phyloP scores from a whole-genome alignment of 2,888 invertebrate genomes.

The Argyresthia goedartella region DNA sequence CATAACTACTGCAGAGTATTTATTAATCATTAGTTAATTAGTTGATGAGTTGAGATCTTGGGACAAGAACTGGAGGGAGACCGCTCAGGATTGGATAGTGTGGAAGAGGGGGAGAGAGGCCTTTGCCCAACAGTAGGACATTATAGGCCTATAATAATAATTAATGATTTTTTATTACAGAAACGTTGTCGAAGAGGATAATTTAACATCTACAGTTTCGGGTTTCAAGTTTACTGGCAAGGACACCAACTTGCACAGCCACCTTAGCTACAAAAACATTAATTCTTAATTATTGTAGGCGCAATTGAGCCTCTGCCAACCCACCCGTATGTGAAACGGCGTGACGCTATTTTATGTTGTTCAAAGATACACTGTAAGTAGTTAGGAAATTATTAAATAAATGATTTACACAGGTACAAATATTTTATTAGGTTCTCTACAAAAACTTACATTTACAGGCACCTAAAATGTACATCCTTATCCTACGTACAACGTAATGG shows the following conservation, averaged over 20 bases:
- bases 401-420: constrained; percentile 8
- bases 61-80: too few species aligned
- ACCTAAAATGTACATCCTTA: constrained; percentile 68
- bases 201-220: constrained; percentile 27
- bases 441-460: constrained; percentile 60
- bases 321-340: too few species aligned
- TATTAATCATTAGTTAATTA: too few species aligned
- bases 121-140: too few species aligned
- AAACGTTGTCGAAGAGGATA: constrained; percentile 46
- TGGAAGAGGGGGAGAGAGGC: too few species aligned
- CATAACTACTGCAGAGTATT: too few species aligned
- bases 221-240: constrained; percentile 28
- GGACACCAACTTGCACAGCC: constrained; percentile 20
- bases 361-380: too few species aligned
- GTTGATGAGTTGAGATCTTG: too few species aligned
- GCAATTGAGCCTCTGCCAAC: too few species aligned
- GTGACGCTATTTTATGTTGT: too few species aligned
- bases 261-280: constrained; percentile 39
- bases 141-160: too few species aligned
- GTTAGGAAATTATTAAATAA: constrained; percentile 11
- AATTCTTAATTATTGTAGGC: constrained; percentile 16
- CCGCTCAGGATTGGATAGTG: too few species aligned
- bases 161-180: constrained; percentile 26
- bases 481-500: constrained; percentile 65
- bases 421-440: constrained; percentile 50